A percentile compares a stretch with the other conserved stretches of the same genome.
These are phyloP conservation scores for Catonia carolina DNA, from an alignment of 2,888 invertebrate species.

Conservation along the genomic window DNA sequence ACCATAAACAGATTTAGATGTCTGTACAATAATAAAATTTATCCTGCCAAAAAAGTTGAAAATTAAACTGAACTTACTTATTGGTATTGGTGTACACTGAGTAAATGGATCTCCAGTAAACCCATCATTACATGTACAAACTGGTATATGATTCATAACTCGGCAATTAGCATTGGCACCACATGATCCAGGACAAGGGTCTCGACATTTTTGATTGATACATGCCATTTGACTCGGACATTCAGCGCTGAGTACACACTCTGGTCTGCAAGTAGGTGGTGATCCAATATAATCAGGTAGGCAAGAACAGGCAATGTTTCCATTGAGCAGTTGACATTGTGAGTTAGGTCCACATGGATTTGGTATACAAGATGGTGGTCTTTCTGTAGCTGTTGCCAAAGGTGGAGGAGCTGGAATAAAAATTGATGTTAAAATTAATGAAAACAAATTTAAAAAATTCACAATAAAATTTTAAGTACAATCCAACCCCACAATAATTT, in stretches of 20 bases:
- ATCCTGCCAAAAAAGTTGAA: no score
- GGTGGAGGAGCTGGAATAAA: slow-evolving; percentile 37
- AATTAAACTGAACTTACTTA: slow-evolving; percentile 33
- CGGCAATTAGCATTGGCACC: slow-evolving; percentile 41
- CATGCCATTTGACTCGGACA: slow-evolving; percentile 42
- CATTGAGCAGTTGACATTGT: slow-evolving; percentile 39
- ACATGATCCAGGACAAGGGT: slow-evolving; percentile 41
- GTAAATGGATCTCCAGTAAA: slow-evolving; percentile 48
- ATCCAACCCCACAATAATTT: slow-evolving; percentile 55
- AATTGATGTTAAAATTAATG: background rate
- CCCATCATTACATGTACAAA: slow-evolving; percentile 49
- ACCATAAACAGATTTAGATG: no score
- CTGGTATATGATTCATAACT: slow-evolving; percentile 42
- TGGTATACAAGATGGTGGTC: slow-evolving; percentile 58
- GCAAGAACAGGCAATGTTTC: slow-evolving; percentile 42
- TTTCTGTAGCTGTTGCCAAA: slow-evolving; percentile 45
- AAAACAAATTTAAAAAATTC: no score
- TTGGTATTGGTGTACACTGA: slow-evolving; percentile 54
- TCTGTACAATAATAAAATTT: no score
- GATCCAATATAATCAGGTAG: slow-evolving; percentile 40
- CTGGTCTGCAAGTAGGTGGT: slow-evolving; percentile 38
- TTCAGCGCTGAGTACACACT: slow-evolving; percentile 38
- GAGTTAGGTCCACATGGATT: slow-evolving; percentile 63
- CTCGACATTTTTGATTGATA: slow-evolving; percentile 40
- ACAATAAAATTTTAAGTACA: no score